Conservation (phyloP, 1,140 invertebrate species). For the Drosophila guanche region DNA sequence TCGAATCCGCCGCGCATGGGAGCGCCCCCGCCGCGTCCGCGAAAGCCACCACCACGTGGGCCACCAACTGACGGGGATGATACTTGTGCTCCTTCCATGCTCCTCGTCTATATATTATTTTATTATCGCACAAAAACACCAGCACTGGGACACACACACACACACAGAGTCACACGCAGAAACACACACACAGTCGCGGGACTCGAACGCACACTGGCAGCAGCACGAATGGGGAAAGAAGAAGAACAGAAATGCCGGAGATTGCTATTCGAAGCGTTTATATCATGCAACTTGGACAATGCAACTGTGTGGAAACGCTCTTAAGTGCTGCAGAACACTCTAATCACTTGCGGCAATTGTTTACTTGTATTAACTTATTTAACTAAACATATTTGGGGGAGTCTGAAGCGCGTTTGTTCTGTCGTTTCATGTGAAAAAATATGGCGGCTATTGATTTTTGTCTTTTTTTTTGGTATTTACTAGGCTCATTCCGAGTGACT, state of each 20-base stretch:
- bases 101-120: constrained; percentile 32
- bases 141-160: constrained; percentile 21
- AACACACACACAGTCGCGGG: constrained; percentile 25
- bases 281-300: background rate
- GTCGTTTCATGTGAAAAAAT: constrained; percentile 67
- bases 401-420: constrained; percentile 52
- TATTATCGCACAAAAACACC: constrained; percentile 19
- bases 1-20: constrained; percentile 79
- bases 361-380: constrained; percentile 44
- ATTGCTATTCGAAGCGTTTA: background rate
- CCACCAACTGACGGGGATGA: constrained; percentile 62
- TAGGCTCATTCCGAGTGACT: too few species aligned
- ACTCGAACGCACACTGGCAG: constrained; percentile 26
- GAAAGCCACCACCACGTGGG: constrained; percentile 75
- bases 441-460: constrained; percentile 78
- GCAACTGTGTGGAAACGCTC: background rate
- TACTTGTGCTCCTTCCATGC: constrained; percentile 74
- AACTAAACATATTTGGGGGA: constrained; percentile 54
- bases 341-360: constrained; percentile 27
- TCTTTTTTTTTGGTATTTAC: too few species aligned
- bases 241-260: constrained; percentile 43
- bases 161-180: constrained; percentile 36
- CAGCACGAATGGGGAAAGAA: constrained; percentile 20
- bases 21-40: constrained; percentile 73
- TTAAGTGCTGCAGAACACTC: constrained; percentile 5